These are phyloP conservation scores for Eidolon dupreanum DNA, from an alignment of 2,797 vertebrate species.

Conservation along the genomic window DNA sequence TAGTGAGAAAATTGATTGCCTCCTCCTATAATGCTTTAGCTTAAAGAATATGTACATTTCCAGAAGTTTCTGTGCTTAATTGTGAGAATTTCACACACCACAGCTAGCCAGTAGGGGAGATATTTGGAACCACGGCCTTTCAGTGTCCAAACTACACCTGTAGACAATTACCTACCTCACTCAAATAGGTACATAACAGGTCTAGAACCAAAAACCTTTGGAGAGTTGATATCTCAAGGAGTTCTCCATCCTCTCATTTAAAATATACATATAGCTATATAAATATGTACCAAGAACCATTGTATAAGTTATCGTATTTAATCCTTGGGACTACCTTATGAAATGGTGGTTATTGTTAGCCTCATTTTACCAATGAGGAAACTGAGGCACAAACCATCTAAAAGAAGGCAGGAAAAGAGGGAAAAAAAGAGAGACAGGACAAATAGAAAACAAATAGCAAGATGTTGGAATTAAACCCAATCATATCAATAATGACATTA, in stretches of 20 bases:
- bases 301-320: background rate
- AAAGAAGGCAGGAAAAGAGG: background rate
- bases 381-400: background rate
- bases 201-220: background rate
- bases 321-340: background rate
- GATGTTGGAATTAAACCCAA: background rate
- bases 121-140: slow-evolving; percentile 1
- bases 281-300: background rate
- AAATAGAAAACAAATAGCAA: slow-evolving; percentile 9
- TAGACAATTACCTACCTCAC: background rate
- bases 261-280: background rate
- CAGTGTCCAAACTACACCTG: background rate
- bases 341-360: slow-evolving; percentile 12
- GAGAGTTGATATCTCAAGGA: background rate
- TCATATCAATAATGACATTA: background rate
- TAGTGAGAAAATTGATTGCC: background rate
- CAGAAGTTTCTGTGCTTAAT: slow-evolving; percentile 1
- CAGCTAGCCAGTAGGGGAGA: background rate
- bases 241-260: background rate
- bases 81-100: slow-evolving; percentile 26
- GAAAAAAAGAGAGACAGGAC: background rate
- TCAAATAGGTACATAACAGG: background rate
- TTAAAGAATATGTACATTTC: background rate
- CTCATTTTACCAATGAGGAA: slow-evolving; percentile 15
- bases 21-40: background rate